Evolutionary conservation across 2,888 invertebrate species (phyloP), one percentile per base, ranked within the genome.

Genomic region (Tricholauxania praeusta): DNA sequence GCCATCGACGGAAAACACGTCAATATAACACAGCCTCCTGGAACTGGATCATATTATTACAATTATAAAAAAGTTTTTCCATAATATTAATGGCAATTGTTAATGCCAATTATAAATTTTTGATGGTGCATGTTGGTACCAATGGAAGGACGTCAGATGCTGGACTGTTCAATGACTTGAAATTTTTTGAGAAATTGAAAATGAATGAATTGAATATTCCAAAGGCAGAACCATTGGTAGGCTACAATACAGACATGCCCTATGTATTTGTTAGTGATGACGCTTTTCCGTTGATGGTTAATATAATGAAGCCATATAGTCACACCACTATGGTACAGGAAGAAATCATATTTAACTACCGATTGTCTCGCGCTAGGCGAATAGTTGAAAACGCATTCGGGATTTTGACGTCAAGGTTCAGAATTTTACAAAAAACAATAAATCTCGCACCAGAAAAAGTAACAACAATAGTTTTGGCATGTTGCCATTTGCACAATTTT

Each of bases 251-350:
- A 52, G n/a, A 52, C n/a, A 3, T 52, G 52, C 52, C 52, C 3
- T 8, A 52, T 52, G 52, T 52, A 8, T 52, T 52, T n/a, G n/a
- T 52, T 52, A n/a, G 52, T n/a, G 52, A 52, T 52, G 52, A 52
- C 52, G 52, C 52, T 52, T 52, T 52, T 52, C 15, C 52, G n/a
- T n/a, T 52, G 52, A 3, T 14, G n/a, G 52, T n/a, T n/a, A n/a
- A 52, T 52, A n/a, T 52, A n/a, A 14, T 52, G 10, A 52, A 52
- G 52, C 52, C 52, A 4, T 52, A n/a, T 52, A 14, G 52, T n/a
- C 52, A 52, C 52, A 8, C 52, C 15, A 52, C 14, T 52, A n/a
- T 52, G 52, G n/a, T 14, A n/a, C 15, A 52, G n/a, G 52, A 52
- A 8, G 5, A 52, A 52, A n/a, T 4, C n/a, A n/a, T 52, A 52